phyloP scores from a whole-genome alignment of 2,888 invertebrate species.

The Lasioglossum calceatum region DNA sequence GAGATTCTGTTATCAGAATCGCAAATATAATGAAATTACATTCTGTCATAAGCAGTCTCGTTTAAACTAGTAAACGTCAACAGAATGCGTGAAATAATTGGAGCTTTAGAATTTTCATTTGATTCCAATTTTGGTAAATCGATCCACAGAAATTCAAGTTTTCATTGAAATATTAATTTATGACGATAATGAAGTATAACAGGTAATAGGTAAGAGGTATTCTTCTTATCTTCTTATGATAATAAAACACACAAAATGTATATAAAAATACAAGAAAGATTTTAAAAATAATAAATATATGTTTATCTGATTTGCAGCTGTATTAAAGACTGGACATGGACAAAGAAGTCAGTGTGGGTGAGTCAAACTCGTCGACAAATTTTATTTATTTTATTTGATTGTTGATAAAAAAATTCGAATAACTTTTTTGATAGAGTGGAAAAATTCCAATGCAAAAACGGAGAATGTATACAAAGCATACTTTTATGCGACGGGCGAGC shows the following conservation, averaged over 20 bases:
- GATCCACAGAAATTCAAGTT: not conserved
- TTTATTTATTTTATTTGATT: not conserved
- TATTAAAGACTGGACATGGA: conserved; percentile 33
- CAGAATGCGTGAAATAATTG: not conserved
- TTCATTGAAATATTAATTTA: not conserved
- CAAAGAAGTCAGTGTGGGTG: conserved; percentile 53
- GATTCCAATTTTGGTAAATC: not conserved
- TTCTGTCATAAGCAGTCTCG: not conserved
- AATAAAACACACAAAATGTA: not conserved
- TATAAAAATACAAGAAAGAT: not conserved
- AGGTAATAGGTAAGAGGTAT: not conserved
- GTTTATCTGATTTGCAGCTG: conserved; percentile 35
- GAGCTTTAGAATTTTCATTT: not conserved
- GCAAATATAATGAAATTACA: not conserved
- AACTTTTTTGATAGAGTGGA: conserved; percentile 33
- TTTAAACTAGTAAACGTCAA: not conserved
- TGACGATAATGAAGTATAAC: not conserved
- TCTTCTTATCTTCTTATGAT: not conserved
- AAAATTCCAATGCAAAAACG: conserved; percentile 78
- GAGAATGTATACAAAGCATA: conserved; percentile 83
- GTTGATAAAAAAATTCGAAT: not conserved
- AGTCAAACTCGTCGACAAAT: conserved; percentile 7
- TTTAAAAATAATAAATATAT: not conserved
- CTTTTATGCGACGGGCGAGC: conserved; percentile 84
- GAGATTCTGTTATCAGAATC: not conserved